Conservation (phyloP, 2,797 vertebrate species). For the Nannoperca obscura region DNA sequence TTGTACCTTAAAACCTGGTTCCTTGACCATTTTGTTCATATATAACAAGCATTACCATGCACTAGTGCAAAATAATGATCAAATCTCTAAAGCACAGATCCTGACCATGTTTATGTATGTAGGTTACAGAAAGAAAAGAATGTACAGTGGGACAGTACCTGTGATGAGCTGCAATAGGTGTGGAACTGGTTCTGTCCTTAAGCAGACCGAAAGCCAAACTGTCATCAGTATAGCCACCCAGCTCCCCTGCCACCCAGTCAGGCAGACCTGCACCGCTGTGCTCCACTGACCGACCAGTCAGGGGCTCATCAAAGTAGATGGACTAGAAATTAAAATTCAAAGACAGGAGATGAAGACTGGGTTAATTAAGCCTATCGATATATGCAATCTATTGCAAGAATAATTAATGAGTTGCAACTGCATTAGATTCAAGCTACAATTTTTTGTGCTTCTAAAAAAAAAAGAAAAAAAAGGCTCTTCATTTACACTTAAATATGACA, state of each 20-base stretch:
- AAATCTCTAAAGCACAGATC: background rate
- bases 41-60: background rate
- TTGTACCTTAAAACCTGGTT: background rate
- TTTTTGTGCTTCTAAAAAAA: background rate
- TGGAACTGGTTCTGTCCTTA: conserved; percentile 61
- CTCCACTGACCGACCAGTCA: conserved; percentile 61
- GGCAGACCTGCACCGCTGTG: conserved; percentile 77
- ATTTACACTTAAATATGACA: background rate
- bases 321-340: conserved; percentile 82
- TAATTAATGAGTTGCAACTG: background rate
- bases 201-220: conserved; percentile 50
- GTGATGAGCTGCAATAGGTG: conserved; percentile 56
- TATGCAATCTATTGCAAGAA: background rate
- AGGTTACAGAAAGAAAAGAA: background rate
- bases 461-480: accelerated
- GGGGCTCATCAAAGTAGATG: conserved; percentile 92
- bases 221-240: conserved; percentile 74
- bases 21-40: background rate
- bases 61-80: background rate
- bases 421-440: background rate
- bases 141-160: conserved; percentile 70
- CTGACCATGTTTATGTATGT: background rate
- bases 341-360: background rate
- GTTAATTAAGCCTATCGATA: background rate
- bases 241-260: conserved; percentile 90